Percentiles rank a stretch among this genome's conserved stretches.
Conservation (phyloP, 2,797 vertebrate genomes). For the Trachurus trachurus region DNA sequence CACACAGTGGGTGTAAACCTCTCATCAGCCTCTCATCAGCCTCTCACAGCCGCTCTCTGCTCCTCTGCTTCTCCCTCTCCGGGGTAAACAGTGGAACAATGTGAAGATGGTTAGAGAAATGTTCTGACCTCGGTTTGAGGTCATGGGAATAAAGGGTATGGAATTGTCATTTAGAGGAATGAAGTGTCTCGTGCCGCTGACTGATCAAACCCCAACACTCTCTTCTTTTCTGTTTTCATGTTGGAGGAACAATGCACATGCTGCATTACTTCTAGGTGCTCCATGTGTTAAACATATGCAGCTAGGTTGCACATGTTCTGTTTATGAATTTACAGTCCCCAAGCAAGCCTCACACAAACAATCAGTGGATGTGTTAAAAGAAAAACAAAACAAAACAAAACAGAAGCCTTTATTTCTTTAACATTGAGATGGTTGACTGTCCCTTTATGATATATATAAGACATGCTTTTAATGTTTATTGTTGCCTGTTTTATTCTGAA, state of each 20-base stretch:
- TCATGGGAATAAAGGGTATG: constrained; percentile 16
- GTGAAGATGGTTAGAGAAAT: constrained; percentile 30
- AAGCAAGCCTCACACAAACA: constrained; percentile 36
- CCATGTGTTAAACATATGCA: constrained; percentile 63
- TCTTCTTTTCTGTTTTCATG: constrained; percentile 27
- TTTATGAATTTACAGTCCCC: constrained; percentile 43
- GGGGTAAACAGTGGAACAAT: background rate
- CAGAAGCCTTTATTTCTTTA: background rate
- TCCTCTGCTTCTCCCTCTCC: background rate
- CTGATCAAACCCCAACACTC: constrained; percentile 49
- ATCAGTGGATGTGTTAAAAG: constrained; percentile 18
- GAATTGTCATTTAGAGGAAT: constrained; percentile 26
- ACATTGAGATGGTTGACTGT: no score
- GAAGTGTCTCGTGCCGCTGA: constrained; percentile 19
- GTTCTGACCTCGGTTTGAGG: constrained; percentile 30
- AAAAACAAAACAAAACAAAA: constrained; percentile 3
- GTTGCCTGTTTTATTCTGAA: no score
- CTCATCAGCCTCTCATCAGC: background rate
- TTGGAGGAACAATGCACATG: constrained; percentile 41
- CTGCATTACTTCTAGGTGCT: constrained; percentile 24
- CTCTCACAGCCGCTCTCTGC: constrained; percentile 3
- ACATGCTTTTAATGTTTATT: no score
- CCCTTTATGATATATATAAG: no score
- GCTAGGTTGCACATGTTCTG: constrained; percentile 39
- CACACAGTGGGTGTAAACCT: background rate